A percentile compares a stretch with the other conserved stretches of the same genome.
Conservation (phyloP, 1,140 invertebrate species). For the Drosophila neocordata region DNA sequence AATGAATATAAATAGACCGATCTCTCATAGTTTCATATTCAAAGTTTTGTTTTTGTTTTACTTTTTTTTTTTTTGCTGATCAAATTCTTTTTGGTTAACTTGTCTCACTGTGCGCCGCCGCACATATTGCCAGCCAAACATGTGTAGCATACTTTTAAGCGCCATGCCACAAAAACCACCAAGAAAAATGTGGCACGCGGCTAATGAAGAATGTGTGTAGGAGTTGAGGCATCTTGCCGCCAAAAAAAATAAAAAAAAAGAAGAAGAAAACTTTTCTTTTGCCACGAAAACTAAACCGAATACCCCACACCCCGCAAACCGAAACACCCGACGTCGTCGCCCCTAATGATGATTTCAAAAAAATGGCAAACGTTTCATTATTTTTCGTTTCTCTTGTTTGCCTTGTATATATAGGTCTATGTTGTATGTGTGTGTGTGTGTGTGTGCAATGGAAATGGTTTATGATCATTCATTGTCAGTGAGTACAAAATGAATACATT, state of each 20-base stretch:
- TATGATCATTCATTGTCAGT: slow-evolving; percentile 22
- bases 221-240: slow-evolving; percentile 19
- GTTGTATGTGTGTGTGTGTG: too few relatives aligned
- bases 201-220: slow-evolving; percentile 62
- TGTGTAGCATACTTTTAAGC: slow-evolving; percentile 44
- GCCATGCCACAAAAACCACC: slow-evolving; percentile 33
- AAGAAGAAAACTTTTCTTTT: slow-evolving; percentile 8
- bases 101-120: not conserved
- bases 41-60: too few relatives aligned
- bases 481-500: slow-evolving; percentile 4
- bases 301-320: slow-evolving; percentile 1
- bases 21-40: too few relatives aligned
- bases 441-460: slow-evolving; percentile 19
- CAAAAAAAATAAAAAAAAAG: slow-evolving; percentile 10
- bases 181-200: slow-evolving; percentile 58
- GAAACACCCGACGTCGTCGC: not conserved
- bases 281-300: slow-evolving; percentile 4
- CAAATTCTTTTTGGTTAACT: not conserved
- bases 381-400: slow-evolving; percentile 24
- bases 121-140: not conserved
- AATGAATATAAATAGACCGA: too few relatives aligned
- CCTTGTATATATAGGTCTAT: not conserved
- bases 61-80: not conserved
- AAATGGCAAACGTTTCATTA: slow-evolving; percentile 58
- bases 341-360: slow-evolving; percentile 59